Base-by-base conservation (phyloP, 2,113 vertebrate species). In the Calypte anna region DNA sequence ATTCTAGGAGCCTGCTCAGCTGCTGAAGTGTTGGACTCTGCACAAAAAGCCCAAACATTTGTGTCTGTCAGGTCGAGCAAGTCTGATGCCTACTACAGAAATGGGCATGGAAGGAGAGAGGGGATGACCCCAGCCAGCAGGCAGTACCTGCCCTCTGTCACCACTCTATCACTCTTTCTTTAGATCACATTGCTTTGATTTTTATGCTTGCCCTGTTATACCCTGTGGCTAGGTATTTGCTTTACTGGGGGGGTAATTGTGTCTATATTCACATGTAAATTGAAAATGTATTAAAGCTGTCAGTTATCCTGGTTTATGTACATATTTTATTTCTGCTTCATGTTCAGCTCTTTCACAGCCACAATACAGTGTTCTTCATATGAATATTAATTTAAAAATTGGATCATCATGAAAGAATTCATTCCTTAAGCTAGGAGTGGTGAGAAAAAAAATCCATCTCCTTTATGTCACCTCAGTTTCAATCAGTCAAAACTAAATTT, bases 401-500 rank as follows among this genome's bases (percentile, higher is more conserved):
- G 90, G 91, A 96, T 96, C 92, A 93, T 96, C 95, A 93, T 82
- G 94, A 93, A 95, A 94, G 73, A 84, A 67, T 96, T 96, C 86
- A 96, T 94, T 96, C 91, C 92, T 96, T 96, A 96, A 94, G 92
- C 91, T 96, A 94, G 91, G 94, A 96, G 64, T 82, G 72, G 91
- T 57, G 82, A 95, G 91, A 95, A 95, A 93, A 59, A 94, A 96
- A 91, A 38, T 75, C 95, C 93, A 93, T 91, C 85, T 90, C 91
- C 88, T 96, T 96, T 95, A 81, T 94, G 91, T 93, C 95, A 95
- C 94, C 90, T 96, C 90, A 33, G 63, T 95, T 96, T 97, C 95
- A 96, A 94, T 94, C 94, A 96, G 79, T 78, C 27, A 9, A 96
- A 96, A 96, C 91, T 91, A 96, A 96, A 95, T 95, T 96, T 96